Evolutionary conservation across 2,113 vertebrate species (phyloP).

Genomic region (Casuarius casuarius): DNA sequence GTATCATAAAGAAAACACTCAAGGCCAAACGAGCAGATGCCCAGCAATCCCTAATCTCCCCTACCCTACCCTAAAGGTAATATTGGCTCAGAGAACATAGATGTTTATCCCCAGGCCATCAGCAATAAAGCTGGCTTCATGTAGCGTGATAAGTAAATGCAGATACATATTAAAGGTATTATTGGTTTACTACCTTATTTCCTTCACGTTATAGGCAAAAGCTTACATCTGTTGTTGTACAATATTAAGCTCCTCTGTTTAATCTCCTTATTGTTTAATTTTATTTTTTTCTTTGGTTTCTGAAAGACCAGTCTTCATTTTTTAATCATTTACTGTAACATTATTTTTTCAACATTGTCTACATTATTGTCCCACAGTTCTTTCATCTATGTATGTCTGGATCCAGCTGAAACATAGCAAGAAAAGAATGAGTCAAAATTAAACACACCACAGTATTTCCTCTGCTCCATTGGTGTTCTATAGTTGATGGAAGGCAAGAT

Average conservation of each 20-base stretch:
- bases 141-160: constrained; percentile 61
- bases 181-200: constrained; percentile 53
- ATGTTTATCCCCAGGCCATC: constrained; percentile 63
- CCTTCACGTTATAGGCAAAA: constrained; percentile 34
- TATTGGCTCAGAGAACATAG: constrained; percentile 44
- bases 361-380: not conserved
- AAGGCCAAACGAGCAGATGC: not conserved
- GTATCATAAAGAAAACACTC: not conserved
- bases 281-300: constrained; percentile 21
- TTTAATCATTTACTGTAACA: constrained; percentile 9
- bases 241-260: constrained; percentile 42
- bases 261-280: constrained; percentile 63
- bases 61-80: too few relatives aligned
- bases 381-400: not conserved
- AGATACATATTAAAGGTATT: constrained; percentile 62
- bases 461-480: not conserved
- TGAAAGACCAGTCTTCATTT: not conserved
- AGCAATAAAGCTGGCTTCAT: constrained; percentile 62
- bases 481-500: not conserved
- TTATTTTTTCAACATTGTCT: not conserved
- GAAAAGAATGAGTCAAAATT: not conserved
- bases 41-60: constrained; percentile 14
- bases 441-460: not conserved
- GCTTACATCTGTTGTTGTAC: constrained; percentile 52
- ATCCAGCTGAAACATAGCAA: not conserved